Evolutionary conservation across 1,140 invertebrate genomes (phyloP).

Genomic region (Helicoverpa zea): DNA sequence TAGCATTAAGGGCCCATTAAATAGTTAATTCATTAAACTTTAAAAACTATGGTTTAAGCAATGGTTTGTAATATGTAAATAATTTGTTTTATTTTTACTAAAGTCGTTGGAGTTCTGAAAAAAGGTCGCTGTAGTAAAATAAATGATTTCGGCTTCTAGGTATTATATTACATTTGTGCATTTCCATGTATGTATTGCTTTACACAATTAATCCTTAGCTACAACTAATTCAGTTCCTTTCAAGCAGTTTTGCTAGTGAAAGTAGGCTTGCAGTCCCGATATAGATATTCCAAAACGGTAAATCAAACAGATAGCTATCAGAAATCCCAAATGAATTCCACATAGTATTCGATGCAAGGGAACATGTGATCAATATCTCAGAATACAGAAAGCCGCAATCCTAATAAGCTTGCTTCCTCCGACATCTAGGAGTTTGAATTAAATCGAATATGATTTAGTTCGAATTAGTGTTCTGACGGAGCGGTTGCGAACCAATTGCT

Average conservation of each 20-base stretch:
- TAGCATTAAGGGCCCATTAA: not conserved
- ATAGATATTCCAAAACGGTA: not conserved
- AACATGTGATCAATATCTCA: not conserved
- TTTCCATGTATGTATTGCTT: no score
- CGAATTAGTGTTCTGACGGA: not conserved
- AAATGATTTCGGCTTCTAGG: no score
- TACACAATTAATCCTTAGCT: no score
- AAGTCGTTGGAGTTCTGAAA: not conserved
- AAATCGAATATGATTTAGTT: not conserved
- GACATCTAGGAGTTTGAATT: not conserved
- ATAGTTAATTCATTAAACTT: not conserved
- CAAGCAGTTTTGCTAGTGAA: not conserved
- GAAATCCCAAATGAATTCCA: not conserved
- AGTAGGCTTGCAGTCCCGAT: not conserved
- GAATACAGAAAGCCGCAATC: not conserved
- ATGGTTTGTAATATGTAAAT: not conserved
- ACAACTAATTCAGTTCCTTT: no score
- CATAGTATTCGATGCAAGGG: not conserved
- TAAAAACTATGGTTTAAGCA: not conserved
- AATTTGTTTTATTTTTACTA: conserved; percentile 5
- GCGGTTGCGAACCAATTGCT: no score
- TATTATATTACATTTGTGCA: no score
- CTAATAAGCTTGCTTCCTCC: not conserved
- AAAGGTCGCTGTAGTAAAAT: no score
- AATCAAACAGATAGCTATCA: not conserved